Conservation (phyloP, 2,888 invertebrate species). For the Megamerina dolium region DNA sequence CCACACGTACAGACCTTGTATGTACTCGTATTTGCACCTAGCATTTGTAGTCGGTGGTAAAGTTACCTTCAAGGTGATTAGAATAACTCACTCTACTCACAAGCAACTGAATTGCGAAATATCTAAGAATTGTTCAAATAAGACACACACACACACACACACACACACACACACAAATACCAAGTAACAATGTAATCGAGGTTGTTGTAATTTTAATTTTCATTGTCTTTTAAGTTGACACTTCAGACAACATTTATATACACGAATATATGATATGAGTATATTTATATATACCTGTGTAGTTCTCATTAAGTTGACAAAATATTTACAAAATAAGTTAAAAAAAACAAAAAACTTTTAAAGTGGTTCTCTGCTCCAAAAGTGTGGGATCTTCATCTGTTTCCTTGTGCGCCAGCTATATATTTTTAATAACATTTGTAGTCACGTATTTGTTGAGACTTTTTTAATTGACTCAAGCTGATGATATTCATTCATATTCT, state of each 20-base stretch:
- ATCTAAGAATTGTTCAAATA: not conserved
- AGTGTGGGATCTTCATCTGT: no score
- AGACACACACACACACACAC: not conserved
- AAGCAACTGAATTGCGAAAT: not conserved
- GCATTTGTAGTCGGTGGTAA: slow-evolving; percentile 1
- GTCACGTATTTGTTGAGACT: slow-evolving; percentile 42
- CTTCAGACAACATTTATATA: no score
- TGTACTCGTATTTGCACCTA: slow-evolving; percentile 13
- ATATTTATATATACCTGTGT: no score
- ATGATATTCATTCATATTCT: no score
- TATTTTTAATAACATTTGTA: slow-evolving; percentile 22
- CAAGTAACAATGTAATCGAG: slow-evolving; percentile 18
- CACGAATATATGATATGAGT: no score
- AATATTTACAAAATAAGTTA: no score
- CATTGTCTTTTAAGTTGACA: slow-evolving; percentile 18
- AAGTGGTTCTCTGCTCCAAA: no score
- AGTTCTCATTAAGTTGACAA: no score
- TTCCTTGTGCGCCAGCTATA: no score
- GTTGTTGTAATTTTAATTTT: slow-evolving; percentile 35
- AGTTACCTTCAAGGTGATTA: slow-evolving; percentile 4
- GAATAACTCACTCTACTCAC: not conserved
- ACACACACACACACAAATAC: no score
- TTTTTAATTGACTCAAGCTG: slow-evolving; percentile 49
- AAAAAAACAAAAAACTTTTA: no score
- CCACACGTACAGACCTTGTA: no score